Conservation (phyloP, 2,888 invertebrate species). For the Taphrorychus bicolor region DNA sequence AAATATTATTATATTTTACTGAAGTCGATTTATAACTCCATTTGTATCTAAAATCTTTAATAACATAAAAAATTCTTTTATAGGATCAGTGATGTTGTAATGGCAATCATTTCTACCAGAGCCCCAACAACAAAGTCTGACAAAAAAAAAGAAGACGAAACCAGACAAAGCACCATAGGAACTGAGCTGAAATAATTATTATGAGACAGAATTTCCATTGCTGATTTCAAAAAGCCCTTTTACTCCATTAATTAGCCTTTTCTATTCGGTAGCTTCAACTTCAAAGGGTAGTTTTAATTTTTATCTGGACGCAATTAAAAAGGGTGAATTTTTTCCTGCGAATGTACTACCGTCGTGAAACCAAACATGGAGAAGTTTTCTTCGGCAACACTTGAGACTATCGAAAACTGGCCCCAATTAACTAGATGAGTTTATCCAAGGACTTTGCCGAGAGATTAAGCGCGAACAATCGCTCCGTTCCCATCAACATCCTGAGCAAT, state of each 20-base stretch:
- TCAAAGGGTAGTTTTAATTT: not conserved
- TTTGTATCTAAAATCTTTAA: not conserved
- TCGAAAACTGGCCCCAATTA: not conserved
- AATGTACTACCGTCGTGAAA: not conserved
- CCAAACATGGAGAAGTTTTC: not conserved
- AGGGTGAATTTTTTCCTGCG: not conserved
- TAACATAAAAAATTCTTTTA: no score
- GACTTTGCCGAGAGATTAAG: not conserved
- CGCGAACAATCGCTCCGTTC: not conserved
- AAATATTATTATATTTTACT: not conserved
- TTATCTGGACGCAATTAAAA: not conserved
- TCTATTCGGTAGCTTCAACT: not conserved
- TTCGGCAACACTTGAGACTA: not conserved
- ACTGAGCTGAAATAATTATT: not conserved
- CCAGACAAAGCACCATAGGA: no score
- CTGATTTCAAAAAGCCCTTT: not conserved
- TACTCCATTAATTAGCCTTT: not conserved
- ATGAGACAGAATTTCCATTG: not conserved
- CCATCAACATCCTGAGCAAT: not conserved
- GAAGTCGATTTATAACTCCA: not conserved
- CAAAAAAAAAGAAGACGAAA: not conserved
- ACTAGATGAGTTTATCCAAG: not conserved
- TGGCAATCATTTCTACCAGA: no score
- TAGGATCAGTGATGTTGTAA: no score
- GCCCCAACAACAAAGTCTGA: not conserved